Base-by-base conservation (phyloP, 2,113 vertebrate species). In the Thermophis baileyi region DNA sequence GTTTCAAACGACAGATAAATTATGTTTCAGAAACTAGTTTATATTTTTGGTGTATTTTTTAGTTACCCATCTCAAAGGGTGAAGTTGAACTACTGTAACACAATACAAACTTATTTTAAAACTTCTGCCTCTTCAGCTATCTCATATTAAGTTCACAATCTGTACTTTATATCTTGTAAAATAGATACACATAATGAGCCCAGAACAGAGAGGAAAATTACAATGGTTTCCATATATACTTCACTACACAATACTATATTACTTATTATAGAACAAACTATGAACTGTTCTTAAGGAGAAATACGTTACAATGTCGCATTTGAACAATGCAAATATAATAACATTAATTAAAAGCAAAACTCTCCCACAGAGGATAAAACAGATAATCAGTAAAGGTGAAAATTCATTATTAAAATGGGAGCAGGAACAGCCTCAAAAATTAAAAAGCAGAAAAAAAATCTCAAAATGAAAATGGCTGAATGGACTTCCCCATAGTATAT, bases 1-100 rank as follows among this genome's bases (percentile, higher is more conserved):
- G 55, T 91, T 94, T 95, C 92, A 93, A 50, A 96, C 92, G 44
- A 35, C 24, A 50, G 46, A 27, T 16, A 25, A 49, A 40, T 35
- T 53, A 16, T 55, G 87, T 20, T 35, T 89, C 40, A 54, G 69
- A 89, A 55, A 40, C 18, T 35, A 89, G 51, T 89, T 89, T 50
- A 88, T 16, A 14, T 35, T 89, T 54, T 40, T 11, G 35, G 10
- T 89, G 9, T 87, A 87, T 25, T 49, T 46, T 88, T n/a, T 51
- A 53, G 16, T 89, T 55, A 4, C n/a, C 20, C 51, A 89, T 89
- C 35, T 40, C 20, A 55, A 55, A 55, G 35, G 51, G 7, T 6
- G 51, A 93, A 89, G 89, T 89, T 1, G 0, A 60, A 4, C 3
- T 88, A 54, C 69, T 10, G 53, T 51, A 93, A 55, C 55, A 93